These are phyloP conservation scores for Myotis pilosus DNA, from an alignment of 2,797 vertebrate genomes.

Conservation along the genomic window DNA sequence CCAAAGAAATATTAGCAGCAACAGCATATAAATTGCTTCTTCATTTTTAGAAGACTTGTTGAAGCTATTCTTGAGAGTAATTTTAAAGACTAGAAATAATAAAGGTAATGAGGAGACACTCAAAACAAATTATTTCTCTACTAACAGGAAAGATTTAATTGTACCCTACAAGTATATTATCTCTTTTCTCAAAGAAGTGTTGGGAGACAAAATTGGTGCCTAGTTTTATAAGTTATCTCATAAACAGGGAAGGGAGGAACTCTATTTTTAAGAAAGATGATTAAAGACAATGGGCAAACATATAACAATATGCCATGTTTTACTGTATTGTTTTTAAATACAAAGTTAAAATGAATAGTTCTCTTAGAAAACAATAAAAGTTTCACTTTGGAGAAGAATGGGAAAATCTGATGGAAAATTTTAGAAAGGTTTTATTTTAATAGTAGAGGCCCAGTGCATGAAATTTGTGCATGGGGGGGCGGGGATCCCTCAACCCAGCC, in stretches of 20 bases:
- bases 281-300: not conserved
- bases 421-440: not conserved
- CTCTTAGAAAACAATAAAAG: not conserved
- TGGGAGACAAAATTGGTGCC: not conserved
- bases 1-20: constrained; percentile 17
- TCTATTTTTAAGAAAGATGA: not conserved
- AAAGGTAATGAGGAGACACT: not conserved
- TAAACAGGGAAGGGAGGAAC: not conserved
- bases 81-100: constrained; percentile 11
- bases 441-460: too few species aligned
- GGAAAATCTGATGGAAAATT: not conserved
- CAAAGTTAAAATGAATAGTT: constrained; percentile 3
- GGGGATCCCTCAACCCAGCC: too few species aligned
- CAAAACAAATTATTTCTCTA: not conserved
- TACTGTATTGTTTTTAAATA: not conserved
- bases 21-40: constrained; percentile 36
- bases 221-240: not conserved
- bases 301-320: not conserved
- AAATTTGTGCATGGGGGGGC: too few species aligned
- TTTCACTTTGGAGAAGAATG: constrained; percentile 4
- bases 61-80: constrained; percentile 24
- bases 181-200: not conserved
- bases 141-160: not conserved
- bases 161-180: not conserved
- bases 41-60: constrained; percentile 35